Base-by-base conservation (phyloP, 2,113 vertebrate genomes). In the Corythornis vintsioides region DNA sequence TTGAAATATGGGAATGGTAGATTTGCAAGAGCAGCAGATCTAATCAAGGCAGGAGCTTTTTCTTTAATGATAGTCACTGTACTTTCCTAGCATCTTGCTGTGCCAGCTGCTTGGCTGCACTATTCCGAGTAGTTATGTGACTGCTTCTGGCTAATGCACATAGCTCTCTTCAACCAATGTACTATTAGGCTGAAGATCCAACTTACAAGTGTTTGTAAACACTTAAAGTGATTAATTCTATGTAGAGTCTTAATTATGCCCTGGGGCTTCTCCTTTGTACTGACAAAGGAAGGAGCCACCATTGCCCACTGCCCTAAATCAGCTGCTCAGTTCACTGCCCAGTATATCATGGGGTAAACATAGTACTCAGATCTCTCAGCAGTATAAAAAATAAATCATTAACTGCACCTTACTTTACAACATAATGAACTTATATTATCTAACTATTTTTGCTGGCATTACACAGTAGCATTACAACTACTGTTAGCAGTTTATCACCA, bases 1-100 rank as follows among this genome's bases (percentile, higher is more conserved):
- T 9, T 13, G 13, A 82, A 94, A 73, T 65, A 59, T 6, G 20
- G 20, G 17, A 86, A 77, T 24, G 25, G 43, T 24, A 83, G 38
- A 74, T 83, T 66, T 86, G 42, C 7, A 45, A 91, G 18, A 86
- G 13, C 69, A 88, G 53, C 38, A 53, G 19, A 71, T 17, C 42
- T 38, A 87, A n/a, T 85, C 64, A 83, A 73, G 38, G 24, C 64
- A 83, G 56, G 38, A 93, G 6, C 35, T 70, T 85, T 74, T 92
- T 70, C 55, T 89, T 83, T 89, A 66, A 74, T 71, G 47, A 31
- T 8, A 48, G 13, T 60, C 50, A 50, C 82, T 1, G 0, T 45
- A 53, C 31, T 94, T 89, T 70, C 28, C 25, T 53, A 79, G 33
- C 9, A 60, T 80, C 56, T 83, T 92, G 55, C 52, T 91, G 28